Base-by-base conservation (phyloP, 2,113 vertebrate genomes). In the Cryptotis parvus region DNA sequence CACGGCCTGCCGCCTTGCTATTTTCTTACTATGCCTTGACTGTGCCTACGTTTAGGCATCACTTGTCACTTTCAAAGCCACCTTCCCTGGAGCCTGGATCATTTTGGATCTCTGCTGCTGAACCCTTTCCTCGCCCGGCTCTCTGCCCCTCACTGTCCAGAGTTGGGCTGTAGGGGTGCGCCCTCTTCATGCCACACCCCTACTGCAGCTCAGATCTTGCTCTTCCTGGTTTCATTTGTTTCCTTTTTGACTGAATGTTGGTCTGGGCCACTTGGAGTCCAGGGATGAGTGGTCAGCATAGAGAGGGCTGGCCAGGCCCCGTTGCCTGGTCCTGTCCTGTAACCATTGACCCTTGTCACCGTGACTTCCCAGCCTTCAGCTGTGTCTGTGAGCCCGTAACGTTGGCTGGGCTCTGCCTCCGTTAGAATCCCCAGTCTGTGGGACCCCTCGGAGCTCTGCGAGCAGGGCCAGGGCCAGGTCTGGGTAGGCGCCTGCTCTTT, bases 321-420 rank as follows among this genome's bases (percentile, higher is more conserved):
- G 31, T 79, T 9, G 7, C 45, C 43, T 11, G 16, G n/a, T n/a
- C n/a, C n/a, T n/a, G n/a, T n/a, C n/a, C n/a, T 9, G 2, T 0
- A 14, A 63, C 41, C 35, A 31, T 77, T 27, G 14, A 49, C 45
- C 45, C 10, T 49, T 14, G 45, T 49, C 5, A 35, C 10, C 58
- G 0, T 77, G 63, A 11, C 4, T 63, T 68, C 73, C 80, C 81
- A 39, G 70, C 76, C 52, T 94, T 69, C 41, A 84, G 3, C 27
- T 86, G 79, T 26, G 52, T 52, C 87, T 90, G 66, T 22, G 70
- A 3, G 75, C 75, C 43, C 61, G 88, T 43, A 87, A 68, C 45
- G 1, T 79, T 65, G 66, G 61, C 72, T 14, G 18, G 84, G 9
- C n/a, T 82, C 55, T 63, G 31, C 52, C 14, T 33, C 77, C 41